phyloP scores from a whole-genome alignment of 2,113 vertebrate species.

The Sturnus vulgaris region DNA sequence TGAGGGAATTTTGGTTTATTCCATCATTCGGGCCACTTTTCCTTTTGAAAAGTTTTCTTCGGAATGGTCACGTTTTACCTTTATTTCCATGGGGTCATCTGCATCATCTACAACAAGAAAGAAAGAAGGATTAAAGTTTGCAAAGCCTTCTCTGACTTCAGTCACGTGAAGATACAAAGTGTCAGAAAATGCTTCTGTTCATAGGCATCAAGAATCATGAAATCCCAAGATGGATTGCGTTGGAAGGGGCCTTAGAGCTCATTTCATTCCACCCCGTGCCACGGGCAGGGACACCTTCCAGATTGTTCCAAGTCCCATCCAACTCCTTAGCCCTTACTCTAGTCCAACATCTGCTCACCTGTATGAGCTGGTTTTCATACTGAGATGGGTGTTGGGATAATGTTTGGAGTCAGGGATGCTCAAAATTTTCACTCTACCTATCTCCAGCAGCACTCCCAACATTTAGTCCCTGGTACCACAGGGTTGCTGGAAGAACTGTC shows the following conservation, averaged over 20 bases:
- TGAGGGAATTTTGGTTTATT: background rate
- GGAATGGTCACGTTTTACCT: background rate
- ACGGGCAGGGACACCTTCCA: background rate
- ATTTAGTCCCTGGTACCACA: background rate
- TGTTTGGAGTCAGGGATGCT: accelerated
- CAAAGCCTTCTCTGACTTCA: background rate
- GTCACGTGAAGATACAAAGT: background rate
- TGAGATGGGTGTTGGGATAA: background rate
- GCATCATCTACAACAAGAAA: background rate
- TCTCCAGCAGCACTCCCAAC: background rate
- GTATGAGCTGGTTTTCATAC: background rate
- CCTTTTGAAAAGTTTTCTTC: background rate
- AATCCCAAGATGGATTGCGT: background rate
- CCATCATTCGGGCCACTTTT: background rate
- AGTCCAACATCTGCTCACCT: background rate
- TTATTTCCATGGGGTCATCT: constrained; percentile 46
- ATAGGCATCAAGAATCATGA: background rate
- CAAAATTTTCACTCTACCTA: background rate
- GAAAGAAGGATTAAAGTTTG: background rate
- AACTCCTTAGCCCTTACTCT: background rate
- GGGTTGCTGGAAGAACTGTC: background rate
- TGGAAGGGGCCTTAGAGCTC: background rate
- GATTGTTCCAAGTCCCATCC: background rate
- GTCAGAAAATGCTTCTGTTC: background rate
- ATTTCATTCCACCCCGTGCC: background rate